Base-by-base conservation (phyloP, 2,797 vertebrate genomes). In the Leptoclinus maculatus region DNA sequence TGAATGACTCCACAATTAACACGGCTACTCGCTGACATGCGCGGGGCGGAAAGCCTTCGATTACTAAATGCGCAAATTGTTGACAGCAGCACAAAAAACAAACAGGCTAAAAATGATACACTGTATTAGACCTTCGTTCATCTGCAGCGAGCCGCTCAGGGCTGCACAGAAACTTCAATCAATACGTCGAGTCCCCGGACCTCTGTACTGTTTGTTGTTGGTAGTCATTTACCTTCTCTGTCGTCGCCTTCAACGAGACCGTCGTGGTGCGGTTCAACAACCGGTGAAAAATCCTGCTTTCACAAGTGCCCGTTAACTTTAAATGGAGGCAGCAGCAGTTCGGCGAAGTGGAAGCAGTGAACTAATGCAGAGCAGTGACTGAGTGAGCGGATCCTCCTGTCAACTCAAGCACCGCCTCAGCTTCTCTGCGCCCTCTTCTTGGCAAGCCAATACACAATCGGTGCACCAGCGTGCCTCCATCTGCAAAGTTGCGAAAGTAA, bases 321-420 rank as follows among this genome's bases (percentile, higher is more conserved):
- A 60, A 32, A 45, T n/a, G 79, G 39, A 77, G 76, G 69, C 69
- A 7, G 80, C 71, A 34, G 82, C 51, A 53, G 69, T 12, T 78
- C 58, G 56, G 74, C 25, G 54, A 62, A 62, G 76, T 39, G 76
- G 66, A 58, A 53, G 85, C 66, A 9, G 78, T 0, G 80, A 71
- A 76, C 9, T 60, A 71, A 56, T 39, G 88, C 74, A 2, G 83
- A 67, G 83, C 77, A 62, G 58, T 11, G 85, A 87, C 64, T 74
- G 84, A 73, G 74, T 2, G 82, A 75, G 83, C 69, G 54, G 73
- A 74, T 84, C 79, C 84, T 88, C 73, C 74, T 54, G 86, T 68
- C 77, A 34, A 34, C 32, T 34, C 32, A 91, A 91, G 92, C 90
- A 72, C 92, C 92, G 92, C 93, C 93, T 92, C 86, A 27, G 82